phyloP scores from a whole-genome alignment of 1,140 invertebrate species.

The Pteromalus puparum region DNA sequence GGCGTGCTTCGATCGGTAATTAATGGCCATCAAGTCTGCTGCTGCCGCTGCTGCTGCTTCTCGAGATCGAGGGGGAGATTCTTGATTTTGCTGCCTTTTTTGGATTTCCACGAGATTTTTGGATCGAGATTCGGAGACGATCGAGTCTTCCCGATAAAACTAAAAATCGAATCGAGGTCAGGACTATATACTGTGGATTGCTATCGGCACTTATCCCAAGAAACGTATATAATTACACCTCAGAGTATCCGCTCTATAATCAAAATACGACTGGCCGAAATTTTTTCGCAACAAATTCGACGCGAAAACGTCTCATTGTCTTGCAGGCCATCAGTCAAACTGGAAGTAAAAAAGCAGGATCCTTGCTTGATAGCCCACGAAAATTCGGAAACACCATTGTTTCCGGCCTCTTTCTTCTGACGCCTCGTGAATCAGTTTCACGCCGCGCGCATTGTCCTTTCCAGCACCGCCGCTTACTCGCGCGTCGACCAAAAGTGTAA shows the following conservation, averaged over 20 bases:
- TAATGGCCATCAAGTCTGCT: background rate
- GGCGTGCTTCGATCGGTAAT: conserved; percentile 14
- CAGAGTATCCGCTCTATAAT: too few relatives aligned
- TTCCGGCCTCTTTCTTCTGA: conserved; percentile 13
- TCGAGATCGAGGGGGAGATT: conserved; percentile 2
- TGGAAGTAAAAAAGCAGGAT: background rate
- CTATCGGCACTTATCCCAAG: background rate
- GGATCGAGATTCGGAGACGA: too few relatives aligned
- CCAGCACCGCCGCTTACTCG: background rate
- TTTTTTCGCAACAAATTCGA: too few relatives aligned
- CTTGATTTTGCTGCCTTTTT: background rate
- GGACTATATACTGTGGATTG: background rate
- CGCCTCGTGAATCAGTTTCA: conserved; percentile 24
- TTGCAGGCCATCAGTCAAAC: background rate
- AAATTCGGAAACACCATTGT: conserved; percentile 22
- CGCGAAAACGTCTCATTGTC: background rate
- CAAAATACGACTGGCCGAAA: too few relatives aligned
- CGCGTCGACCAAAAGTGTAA: background rate
- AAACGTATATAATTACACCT: background rate
- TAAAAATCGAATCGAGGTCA: background rate
- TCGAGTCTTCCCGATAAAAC: background rate
- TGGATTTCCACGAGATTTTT: background rate
- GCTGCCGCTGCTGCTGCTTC: background rate
- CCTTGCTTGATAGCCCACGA: conserved; percentile 19
- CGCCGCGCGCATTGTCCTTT: conserved; percentile 7